Evolutionary conservation across 30 jellyfish, hydroid and myxozoan genomes (phyloP).

Genomic region (Aurelia aurita complex sp. Pacific): DNA sequence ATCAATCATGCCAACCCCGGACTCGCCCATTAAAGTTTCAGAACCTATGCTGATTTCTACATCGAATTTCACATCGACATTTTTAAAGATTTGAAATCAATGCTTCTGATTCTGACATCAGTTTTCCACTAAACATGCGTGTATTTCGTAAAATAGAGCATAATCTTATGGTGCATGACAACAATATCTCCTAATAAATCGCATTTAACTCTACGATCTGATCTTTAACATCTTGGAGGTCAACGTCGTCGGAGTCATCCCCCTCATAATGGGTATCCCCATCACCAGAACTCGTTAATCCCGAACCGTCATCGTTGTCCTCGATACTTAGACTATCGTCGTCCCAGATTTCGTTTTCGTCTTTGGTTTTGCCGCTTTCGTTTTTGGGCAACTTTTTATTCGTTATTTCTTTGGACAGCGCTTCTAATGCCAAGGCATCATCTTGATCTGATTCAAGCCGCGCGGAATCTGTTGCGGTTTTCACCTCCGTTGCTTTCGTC

Average conservation of each 20-base stretch:
- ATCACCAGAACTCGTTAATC: conserved; percentile 76
- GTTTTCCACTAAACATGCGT: no score
- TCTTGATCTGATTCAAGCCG: conserved; percentile 30
- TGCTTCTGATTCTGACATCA: no score
- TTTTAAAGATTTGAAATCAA: no score
- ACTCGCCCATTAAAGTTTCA: no score
- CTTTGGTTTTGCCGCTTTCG: neutral
- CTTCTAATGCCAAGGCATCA: conserved; percentile 50
- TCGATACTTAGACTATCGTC: conserved; percentile 76
- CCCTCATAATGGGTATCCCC: conserved; percentile 67
- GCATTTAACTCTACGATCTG: neutral
- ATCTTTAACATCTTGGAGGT: neutral
- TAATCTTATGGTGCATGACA: no score
- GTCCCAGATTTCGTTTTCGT: conserved; percentile 36
- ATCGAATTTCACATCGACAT: no score
- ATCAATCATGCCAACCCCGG: no score
- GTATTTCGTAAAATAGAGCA: no score
- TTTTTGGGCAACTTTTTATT: neutral
- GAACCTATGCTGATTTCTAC: no score
- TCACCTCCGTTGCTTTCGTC: neutral
- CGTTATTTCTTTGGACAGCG: conserved; percentile 36
- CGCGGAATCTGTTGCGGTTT: neutral
- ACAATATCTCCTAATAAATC: no score
- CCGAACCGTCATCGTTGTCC: conserved; percentile 84
- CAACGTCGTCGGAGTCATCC: conserved; percentile 47